Conservation (phyloP, 2,888 invertebrate species). For the Beris morrisii region DNA sequence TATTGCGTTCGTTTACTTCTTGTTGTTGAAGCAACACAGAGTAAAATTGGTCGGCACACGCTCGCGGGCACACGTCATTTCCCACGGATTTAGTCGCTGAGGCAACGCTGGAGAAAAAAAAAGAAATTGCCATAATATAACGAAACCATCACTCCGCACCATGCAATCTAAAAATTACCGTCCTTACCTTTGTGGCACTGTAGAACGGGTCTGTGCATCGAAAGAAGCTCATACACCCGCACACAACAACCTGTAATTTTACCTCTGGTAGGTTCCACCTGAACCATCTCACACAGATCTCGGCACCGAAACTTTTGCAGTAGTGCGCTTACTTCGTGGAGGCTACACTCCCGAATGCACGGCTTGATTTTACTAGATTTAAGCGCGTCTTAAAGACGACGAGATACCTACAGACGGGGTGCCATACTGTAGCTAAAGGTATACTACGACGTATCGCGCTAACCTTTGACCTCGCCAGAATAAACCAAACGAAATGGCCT, state of each 20-base stretch:
- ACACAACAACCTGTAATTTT: conserved; percentile 39
- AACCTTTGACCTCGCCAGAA: conserved; percentile 41
- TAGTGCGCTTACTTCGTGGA: background rate
- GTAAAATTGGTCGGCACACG: conserved; percentile 62
- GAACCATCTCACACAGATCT: conserved; percentile 15
- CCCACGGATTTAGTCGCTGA: conserved; percentile 57
- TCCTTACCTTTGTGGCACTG: conserved; percentile 18
- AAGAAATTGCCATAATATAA: conserved; percentile 20
- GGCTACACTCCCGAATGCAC: background rate
- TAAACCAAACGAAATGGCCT: conserved; percentile 38
- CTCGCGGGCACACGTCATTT: conserved; percentile 65
- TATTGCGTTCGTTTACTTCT: conserved; percentile 59
- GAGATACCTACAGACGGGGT: background rate
- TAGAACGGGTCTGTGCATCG: conserved; percentile 14
- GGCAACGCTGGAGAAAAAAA: conserved; percentile 17
- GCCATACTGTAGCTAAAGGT: background rate
- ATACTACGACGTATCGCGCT: conserved; percentile 39
- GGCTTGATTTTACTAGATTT: conserved; percentile 11
- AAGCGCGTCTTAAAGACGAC: conserved; percentile 10
- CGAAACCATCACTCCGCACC: conserved; percentile 26
- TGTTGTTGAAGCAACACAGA: conserved; percentile 46
- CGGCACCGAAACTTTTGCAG: conserved; percentile 21
- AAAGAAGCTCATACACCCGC: conserved; percentile 37
- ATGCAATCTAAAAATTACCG: conserved; percentile 27
- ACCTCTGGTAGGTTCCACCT: background rate